Conservation (phyloP, 2,113 vertebrate species). For the Platycercus adscitus region DNA sequence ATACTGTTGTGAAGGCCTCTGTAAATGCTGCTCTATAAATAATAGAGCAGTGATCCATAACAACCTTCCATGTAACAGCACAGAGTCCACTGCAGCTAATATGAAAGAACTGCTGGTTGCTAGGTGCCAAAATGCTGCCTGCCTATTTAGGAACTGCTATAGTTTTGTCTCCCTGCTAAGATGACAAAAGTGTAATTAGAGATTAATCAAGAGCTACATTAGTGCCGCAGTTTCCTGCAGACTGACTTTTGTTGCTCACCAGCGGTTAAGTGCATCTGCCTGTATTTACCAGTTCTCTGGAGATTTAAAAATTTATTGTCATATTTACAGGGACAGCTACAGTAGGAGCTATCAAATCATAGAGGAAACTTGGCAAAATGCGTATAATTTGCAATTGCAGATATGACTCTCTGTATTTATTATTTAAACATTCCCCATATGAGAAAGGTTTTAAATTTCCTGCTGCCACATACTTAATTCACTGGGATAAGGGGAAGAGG, state of each 20-base stretch:
- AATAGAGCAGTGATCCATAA: constrained; percentile 86
- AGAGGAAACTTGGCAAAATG: constrained; percentile 70
- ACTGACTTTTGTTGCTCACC: constrained; percentile 80
- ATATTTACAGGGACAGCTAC: constrained; percentile 76
- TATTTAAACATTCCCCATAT: constrained; percentile 35
- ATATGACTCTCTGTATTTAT: constrained; percentile 16
- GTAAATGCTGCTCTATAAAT: constrained; percentile 82
- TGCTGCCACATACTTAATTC: not conserved
- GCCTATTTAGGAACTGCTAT: constrained; percentile 86
- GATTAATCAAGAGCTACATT: constrained; percentile 90
- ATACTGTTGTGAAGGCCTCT: constrained; percentile 81
- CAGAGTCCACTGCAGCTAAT: constrained; percentile 76
- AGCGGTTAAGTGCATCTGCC: constrained; percentile 83
- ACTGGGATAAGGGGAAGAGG: not conserved
- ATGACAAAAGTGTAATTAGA: constrained; percentile 93
- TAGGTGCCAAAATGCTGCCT: constrained; percentile 86
- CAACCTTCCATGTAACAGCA: constrained; percentile 80
- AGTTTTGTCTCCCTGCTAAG: constrained; percentile 89
- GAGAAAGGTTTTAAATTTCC: constrained; percentile 26
- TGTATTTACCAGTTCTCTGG: constrained; percentile 79
- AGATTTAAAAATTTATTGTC: constrained; percentile 83
- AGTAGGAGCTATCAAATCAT: constrained; percentile 69
- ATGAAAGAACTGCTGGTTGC: constrained; percentile 84
- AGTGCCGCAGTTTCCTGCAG: constrained; percentile 80
- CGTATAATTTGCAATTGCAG: constrained; percentile 56